Conservation (phyloP, 2,797 vertebrate species). For the Pseudomugil gertrudae region DNA sequence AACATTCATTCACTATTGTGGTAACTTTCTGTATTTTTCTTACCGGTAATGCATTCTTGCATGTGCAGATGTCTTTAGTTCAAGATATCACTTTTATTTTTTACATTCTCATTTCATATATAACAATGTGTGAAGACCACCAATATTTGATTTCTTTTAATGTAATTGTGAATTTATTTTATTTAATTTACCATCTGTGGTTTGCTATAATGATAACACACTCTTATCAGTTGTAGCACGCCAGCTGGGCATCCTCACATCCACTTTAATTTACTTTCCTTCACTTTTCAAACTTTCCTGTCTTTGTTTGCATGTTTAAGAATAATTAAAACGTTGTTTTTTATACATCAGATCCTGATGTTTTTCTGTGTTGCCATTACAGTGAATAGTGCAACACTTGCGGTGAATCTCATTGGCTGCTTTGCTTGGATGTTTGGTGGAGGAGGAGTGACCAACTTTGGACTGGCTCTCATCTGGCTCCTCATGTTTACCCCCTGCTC, state of each 20-base stretch:
- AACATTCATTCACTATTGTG: background rate
- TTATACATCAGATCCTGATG: background rate
- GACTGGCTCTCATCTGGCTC: slow-evolving; percentile 97
- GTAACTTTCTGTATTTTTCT: background rate
- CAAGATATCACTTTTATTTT: background rate
- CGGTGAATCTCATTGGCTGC: slow-evolving; percentile 95
- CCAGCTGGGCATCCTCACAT: slow-evolving; percentile 1
- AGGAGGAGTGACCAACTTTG: slow-evolving; percentile 96
- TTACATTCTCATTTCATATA: slow-evolving; percentile 9
- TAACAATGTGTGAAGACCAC: background rate
- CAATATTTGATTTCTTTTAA: background rate
- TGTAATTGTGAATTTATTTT: slow-evolving; percentile 3
- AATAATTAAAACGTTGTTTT: background rate
- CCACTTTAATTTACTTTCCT: background rate
- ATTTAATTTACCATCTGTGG: background rate
- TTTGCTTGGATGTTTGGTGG: slow-evolving; percentile 98
- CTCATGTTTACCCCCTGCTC: slow-evolving; percentile 98
- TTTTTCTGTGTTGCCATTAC: slow-evolving; percentile 68
- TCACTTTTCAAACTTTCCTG: background rate
- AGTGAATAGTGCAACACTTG: slow-evolving; percentile 95
- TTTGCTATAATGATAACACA: slow-evolving; percentile 15
- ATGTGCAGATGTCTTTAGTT: background rate
- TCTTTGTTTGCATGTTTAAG: slow-evolving; percentile 21
- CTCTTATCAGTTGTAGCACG: slow-evolving; percentile 5
- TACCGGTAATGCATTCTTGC: slow-evolving; percentile 1